phyloP scores from a whole-genome alignment of 2,113 vertebrate genomes.

The Beaufortia kweichowensis region DNA sequence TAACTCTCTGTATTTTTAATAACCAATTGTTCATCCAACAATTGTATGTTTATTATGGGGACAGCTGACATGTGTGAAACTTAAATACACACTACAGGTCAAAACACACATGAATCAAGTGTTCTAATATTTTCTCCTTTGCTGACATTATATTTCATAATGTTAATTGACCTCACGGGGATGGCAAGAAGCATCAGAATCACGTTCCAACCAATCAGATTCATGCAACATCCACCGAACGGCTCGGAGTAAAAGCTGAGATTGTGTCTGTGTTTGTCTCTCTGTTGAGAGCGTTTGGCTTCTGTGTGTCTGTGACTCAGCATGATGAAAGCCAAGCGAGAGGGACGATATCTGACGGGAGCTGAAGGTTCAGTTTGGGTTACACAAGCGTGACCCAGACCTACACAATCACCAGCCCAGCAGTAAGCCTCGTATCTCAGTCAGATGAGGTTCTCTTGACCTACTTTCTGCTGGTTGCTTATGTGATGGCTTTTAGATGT shows the following conservation, averaged over 20 bases:
- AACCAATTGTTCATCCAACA: too few species aligned
- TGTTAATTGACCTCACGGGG: neutral
- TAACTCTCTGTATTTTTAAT: too few species aligned
- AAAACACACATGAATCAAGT: too few species aligned
- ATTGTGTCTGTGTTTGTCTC: neutral
- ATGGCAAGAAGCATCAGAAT: constrained; percentile 72
- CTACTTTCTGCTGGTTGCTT: constrained; percentile 56
- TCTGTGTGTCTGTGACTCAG: constrained; percentile 47
- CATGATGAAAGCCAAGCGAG: constrained; percentile 40
- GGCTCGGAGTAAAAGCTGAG: neutral
- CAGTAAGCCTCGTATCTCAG: constrained; percentile 33
- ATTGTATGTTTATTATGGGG: too few species aligned
- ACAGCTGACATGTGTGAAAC: too few species aligned
- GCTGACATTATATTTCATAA: too few species aligned
- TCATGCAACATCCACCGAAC: constrained; percentile 31
- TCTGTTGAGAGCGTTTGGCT: neutral
- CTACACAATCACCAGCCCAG: constrained; percentile 31
- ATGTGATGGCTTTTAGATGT: constrained; percentile 50
- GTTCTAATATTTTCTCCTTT: too few species aligned
- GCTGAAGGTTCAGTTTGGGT: constrained; percentile 11
- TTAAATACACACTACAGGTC: too few species aligned
- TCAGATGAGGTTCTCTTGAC: constrained; percentile 49
- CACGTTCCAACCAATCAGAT: constrained; percentile 69
- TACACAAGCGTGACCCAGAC: constrained; percentile 32
- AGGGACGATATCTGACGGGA: constrained; percentile 11